Evolutionary conservation across 1,140 invertebrate genomes (phyloP).

Genomic region (Sycophaga agraensis): DNA sequence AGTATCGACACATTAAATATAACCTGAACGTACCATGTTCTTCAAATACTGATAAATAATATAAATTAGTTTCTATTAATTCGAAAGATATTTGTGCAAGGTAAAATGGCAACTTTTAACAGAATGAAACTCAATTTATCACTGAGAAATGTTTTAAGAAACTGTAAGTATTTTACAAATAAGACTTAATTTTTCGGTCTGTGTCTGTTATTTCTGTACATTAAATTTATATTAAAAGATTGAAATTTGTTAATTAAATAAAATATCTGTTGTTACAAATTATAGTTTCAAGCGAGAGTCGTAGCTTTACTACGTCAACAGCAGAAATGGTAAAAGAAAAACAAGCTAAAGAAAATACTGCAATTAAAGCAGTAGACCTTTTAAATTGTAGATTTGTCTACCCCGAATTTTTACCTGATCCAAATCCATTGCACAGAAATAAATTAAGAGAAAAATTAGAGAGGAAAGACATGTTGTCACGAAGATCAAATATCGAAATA

Average conservation of each 20-base stretch:
- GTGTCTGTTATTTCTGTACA: too few species aligned
- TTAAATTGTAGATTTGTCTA: conserved; percentile 69
- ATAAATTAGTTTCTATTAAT: background rate
- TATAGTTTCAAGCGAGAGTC: conserved; percentile 22
- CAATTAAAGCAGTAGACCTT: background rate
- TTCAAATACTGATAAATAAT: too few species aligned
- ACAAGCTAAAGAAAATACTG: background rate
- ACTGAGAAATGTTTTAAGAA: conserved; percentile 12
- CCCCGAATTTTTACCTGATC: conserved; percentile 93
- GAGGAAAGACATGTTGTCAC: conserved; percentile 87
- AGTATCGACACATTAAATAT: too few species aligned
- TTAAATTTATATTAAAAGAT: too few species aligned
- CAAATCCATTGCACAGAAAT: conserved; percentile 77
- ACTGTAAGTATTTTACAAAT: conserved; percentile 8
- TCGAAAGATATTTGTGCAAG: background rate
- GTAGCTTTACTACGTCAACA: conserved; percentile 23
- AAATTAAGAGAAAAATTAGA: conserved; percentile 84
- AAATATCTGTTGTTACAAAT: too few species aligned
- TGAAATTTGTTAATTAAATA: background rate
- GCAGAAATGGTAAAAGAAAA: background rate
- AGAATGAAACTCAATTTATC: conserved; percentile 12
- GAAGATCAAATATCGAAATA: conserved; percentile 81
- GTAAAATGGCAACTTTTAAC: conserved; percentile 2
- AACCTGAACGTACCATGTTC: too few species aligned
- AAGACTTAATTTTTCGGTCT: too few species aligned